A percentile compares a stretch with the other conserved stretches of the same genome.
Conservation (phyloP, 2,113 vertebrate species). For the Cheilinus undulatus region DNA sequence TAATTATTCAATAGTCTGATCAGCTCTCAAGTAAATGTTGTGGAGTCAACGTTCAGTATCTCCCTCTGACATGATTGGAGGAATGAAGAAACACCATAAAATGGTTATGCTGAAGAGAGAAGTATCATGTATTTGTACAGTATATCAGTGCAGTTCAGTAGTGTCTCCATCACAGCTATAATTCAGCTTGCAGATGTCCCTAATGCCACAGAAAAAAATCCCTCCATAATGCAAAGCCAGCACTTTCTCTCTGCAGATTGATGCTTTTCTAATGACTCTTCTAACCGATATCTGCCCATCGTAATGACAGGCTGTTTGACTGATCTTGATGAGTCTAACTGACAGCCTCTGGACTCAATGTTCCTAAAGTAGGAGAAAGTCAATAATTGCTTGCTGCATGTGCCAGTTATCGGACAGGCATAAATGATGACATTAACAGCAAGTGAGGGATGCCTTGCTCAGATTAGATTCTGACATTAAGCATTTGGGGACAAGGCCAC, state of each 20-base stretch:
- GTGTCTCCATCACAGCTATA: too few relatives aligned
- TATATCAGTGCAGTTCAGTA: background rate
- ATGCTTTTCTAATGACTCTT: constrained; percentile 19
- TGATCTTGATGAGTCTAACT: constrained; percentile 31
- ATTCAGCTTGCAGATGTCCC: background rate
- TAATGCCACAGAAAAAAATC: too few relatives aligned
- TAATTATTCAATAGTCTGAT: background rate
- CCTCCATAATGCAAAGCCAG: constrained; percentile 10
- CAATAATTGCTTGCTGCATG: constrained; percentile 55
- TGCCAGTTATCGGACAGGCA: constrained; percentile 61
- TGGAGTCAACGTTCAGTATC: background rate
- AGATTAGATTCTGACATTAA: constrained; percentile 62
- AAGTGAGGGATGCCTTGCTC: constrained; percentile 71
- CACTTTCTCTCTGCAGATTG: constrained; percentile 12
- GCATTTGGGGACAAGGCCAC: constrained; percentile 54
- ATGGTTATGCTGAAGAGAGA: background rate
- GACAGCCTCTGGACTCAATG: constrained; percentile 53
- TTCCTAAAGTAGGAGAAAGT: constrained; percentile 56
- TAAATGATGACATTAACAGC: constrained; percentile 70
- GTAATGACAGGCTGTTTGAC: constrained; percentile 24
- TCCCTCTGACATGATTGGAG: too few relatives aligned
- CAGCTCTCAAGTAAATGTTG: background rate
- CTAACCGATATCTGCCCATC: constrained; percentile 14
- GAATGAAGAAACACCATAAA: background rate
- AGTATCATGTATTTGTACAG: background rate